Evolutionary conservation across 2,888 invertebrate species (phyloP), one percentile per base, ranked within the genome.

Genomic region (Mechanitis mazaeus): DNA sequence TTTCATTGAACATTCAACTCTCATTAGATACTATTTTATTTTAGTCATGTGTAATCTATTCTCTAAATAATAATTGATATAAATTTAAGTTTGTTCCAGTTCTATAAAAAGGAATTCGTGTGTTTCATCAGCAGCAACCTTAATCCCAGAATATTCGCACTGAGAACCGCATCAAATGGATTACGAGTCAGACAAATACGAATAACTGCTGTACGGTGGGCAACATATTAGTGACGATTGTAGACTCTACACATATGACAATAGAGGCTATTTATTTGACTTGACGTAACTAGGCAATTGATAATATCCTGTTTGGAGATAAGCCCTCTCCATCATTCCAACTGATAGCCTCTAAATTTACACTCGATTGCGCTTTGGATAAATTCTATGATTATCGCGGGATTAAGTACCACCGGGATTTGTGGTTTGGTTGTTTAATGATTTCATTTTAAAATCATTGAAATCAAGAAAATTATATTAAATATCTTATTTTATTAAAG

Each of bases 231-330:
- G 53, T 3, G 33, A 33, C 54, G 9, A 59, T 35, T 60, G 38
- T 56, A 60, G 47, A 50, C 35, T 7, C 50, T 50, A 59, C 50
- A 31, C 2, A 11, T 31, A 31, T 31, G 7, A 59, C 9, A 46
- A 47, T 20, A 42, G 3, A 7, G 33, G 50, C n/a, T 58, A 28
- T 31, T 58, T 12, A 56, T 28, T 58, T 20, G 46, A n/a, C 35
- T 31, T 35, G 33, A 28, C 20, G 54, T 56, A 53, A 20, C 53
- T 54, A 35, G 58, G 60, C 65, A 63, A 65, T 65, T 61, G 60
- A 59, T 65, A 56, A 60, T 60, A 60, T 65, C 63, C 65, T 63
- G 60, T 45, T 63, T 54, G 56, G n/a, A 59, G 55, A 62, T 62
- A 55, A 62, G 58, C 58, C 50, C 62, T 61, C 61, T 62, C 50